These are phyloP conservation scores for Caloenas nicobarica DNA, from an alignment of 2,113 vertebrate genomes.

Conservation along the genomic window DNA sequence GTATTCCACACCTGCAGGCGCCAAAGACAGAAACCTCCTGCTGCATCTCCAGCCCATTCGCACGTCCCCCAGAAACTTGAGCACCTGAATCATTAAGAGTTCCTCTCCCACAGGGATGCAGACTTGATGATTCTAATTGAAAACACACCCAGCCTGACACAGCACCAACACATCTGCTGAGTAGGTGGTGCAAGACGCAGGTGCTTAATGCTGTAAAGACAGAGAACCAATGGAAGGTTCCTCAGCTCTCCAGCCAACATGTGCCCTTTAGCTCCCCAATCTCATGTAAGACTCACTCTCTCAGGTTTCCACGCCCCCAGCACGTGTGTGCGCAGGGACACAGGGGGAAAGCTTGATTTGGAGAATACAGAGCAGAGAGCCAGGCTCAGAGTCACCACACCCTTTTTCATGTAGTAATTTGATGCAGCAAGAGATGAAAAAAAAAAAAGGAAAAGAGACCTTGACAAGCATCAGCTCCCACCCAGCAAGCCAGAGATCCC, in stretches of 20 bases:
- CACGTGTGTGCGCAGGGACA: not conserved
- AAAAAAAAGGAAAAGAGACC: not conserved
- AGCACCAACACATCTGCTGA: not conserved
- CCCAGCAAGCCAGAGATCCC: not conserved
- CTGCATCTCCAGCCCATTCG: fast-evolving
- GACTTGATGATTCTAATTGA: fast-evolving
- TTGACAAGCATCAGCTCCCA: not conserved
- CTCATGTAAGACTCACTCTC: fast-evolving
- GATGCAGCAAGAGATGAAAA: not conserved
- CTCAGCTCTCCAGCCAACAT: not conserved
- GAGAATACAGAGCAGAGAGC: not conserved
- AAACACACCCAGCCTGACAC: not conserved
- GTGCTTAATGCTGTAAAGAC: not conserved
- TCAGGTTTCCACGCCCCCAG: not conserved
- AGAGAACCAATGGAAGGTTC: not conserved
- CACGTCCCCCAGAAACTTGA: not conserved
- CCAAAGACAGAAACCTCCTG: fast-evolving
- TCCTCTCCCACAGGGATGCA: not conserved
- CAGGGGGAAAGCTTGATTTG: fast-evolving
- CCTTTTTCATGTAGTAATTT: not conserved
- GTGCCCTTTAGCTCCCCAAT: fast-evolving
- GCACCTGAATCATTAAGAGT: not conserved
- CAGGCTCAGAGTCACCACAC: not conserved
- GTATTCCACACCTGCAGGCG: not conserved
- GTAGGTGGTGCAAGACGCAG: not conserved